Conservation (phyloP, 2,888 invertebrate genomes). For the Ctenicera cuprea region DNA sequence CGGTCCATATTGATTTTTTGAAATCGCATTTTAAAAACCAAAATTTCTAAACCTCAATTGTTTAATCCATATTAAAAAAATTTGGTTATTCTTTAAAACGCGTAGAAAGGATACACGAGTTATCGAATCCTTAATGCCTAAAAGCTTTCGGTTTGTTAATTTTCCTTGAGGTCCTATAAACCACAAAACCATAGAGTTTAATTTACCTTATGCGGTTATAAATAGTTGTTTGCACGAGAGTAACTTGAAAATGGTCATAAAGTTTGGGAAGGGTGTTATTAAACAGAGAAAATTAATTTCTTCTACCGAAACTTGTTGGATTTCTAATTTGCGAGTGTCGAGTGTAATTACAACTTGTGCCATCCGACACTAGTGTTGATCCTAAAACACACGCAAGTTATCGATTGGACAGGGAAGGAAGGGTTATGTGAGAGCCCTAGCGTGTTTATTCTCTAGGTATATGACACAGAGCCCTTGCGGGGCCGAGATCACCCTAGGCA, state of each 20-base stretch:
- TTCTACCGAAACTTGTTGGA: slow-evolving; percentile 19
- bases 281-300: slow-evolving; percentile 17
- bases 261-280: slow-evolving; percentile 6
- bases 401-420: slow-evolving; percentile 31
- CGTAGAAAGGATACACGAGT: no score
- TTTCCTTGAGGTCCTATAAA: no score
- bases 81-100: no score
- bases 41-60: no score
- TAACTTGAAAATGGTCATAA: slow-evolving; percentile 7
- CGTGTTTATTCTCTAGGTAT: slow-evolving; percentile 23
- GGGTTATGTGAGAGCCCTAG: slow-evolving; percentile 16
- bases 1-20: no score
- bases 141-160: no score
- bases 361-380: slow-evolving; percentile 36
- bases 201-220: slow-evolving; percentile 10
- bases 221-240: slow-evolving; percentile 5
- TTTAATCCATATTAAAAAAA: no score
- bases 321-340: slow-evolving; percentile 30
- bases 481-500: slow-evolving; percentile 37
- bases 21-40: no score
- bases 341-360: slow-evolving; percentile 37
- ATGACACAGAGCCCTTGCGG: slow-evolving; percentile 34
- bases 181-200: slow-evolving; percentile 1
- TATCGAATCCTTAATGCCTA: no score
- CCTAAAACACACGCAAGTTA: slow-evolving; percentile 31